These are phyloP conservation scores for Patella ulyssiponensis DNA, from an alignment of 2,888 invertebrate genomes.

Conservation along the genomic window DNA sequence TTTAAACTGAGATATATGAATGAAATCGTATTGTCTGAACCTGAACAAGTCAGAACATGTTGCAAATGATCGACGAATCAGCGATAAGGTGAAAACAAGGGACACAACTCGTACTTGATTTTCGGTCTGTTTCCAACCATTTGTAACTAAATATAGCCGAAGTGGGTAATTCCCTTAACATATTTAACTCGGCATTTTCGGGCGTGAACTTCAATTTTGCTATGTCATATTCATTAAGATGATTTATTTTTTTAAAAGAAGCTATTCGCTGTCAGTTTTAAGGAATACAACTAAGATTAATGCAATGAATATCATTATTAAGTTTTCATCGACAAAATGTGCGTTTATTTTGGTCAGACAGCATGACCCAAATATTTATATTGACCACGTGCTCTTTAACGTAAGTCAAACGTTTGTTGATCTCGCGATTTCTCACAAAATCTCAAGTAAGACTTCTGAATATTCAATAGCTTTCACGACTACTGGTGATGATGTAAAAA, in stretches of 20 bases:
- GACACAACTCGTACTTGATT: conserved; percentile 11
- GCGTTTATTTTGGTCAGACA: too few species aligned
- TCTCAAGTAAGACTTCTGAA: too few species aligned
- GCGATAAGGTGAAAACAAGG: conserved; percentile 3
- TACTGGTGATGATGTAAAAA: background rate
- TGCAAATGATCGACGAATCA: conserved; percentile 1
- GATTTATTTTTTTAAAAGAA: too few species aligned
- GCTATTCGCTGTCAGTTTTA: too few species aligned
- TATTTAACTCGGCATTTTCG: background rate
- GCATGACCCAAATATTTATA: too few species aligned
- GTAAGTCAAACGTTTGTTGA: too few species aligned
- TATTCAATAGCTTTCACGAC: too few species aligned
- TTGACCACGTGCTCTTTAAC: too few species aligned
- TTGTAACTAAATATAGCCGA: conserved; percentile 21
- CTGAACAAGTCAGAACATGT: conserved; percentile 8
- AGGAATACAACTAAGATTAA: too few species aligned
- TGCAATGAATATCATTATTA: too few species aligned
- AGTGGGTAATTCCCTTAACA: conserved; percentile 18
- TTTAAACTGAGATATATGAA: conserved; percentile 1
- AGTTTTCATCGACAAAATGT: too few species aligned
- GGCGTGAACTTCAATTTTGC: conserved; percentile 20
- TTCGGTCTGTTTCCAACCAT: conserved; percentile 12
- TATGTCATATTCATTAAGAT: conserved; percentile 2
- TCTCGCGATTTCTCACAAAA: too few species aligned
- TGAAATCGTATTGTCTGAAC: background rate